Evolutionary conservation across 1,140 invertebrate species (phyloP).

Genomic region (Caenorhabditis remanei): DNA sequence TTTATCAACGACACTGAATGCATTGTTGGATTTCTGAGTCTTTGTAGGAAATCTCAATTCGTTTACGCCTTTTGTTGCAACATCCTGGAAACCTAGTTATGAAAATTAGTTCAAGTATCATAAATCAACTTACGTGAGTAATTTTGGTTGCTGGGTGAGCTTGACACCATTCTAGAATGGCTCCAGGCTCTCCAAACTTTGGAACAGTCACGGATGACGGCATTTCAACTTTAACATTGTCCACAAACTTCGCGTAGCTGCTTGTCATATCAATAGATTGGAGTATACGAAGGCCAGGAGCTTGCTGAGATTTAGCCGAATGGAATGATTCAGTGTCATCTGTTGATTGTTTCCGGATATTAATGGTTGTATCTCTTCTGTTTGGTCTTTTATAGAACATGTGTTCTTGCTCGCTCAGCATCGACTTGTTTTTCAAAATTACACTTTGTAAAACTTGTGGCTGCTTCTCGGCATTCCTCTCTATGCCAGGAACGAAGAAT

Average conservation of each 20-base stretch:
- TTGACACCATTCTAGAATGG: constrained; percentile 62
- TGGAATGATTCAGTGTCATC: constrained; percentile 66
- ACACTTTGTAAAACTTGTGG: constrained; percentile 70
- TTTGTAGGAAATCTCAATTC: constrained; percentile 9
- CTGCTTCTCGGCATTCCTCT: constrained; percentile 57
- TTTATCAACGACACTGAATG: constrained; percentile 4
- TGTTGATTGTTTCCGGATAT: constrained; percentile 59
- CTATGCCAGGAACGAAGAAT: constrained; percentile 63
- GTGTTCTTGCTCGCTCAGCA: constrained; percentile 1
- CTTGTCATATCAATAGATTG: constrained; percentile 8
- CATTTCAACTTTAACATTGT: constrained; percentile 10
- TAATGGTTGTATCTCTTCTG: background rate
- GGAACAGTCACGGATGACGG: constrained; percentile 47
- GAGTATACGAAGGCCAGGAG: background rate
- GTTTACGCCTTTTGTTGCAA: background rate
- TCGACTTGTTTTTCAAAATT: constrained; percentile 11
- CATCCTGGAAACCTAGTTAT: constrained; percentile 48
- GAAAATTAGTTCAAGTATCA: background rate
- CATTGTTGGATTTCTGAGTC: background rate
- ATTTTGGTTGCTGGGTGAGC: constrained; percentile 51
- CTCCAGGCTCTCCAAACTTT: constrained; percentile 59
- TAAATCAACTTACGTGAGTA: constrained; percentile 44
- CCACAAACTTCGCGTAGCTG: constrained; percentile 35
- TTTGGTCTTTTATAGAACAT: constrained; percentile 45
- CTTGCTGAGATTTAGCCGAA: constrained; percentile 64